phyloP scores from a whole-genome alignment of 2,797 vertebrate species.

The Crypturellus tataupa region DNA sequence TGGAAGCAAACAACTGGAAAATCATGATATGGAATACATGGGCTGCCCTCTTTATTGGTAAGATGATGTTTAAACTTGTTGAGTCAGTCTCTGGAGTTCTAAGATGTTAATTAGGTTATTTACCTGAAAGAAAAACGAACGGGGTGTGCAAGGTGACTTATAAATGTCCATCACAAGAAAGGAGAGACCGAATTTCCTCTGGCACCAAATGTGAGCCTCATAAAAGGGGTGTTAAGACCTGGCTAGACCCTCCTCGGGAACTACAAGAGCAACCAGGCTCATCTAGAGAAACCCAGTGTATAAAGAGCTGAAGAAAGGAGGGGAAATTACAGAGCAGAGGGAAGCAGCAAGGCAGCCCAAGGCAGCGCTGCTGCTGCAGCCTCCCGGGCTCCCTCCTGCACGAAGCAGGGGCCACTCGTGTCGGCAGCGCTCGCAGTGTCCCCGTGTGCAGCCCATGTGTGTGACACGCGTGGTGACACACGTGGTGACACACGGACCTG shows the following conservation, averaged over 20 bases:
- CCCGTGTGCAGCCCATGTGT: rapidly evolving
- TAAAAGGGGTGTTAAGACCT: background rate
- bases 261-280: background rate
- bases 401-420: rapidly evolving
- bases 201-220: rapidly evolving
- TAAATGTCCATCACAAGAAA: background rate
- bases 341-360: background rate
- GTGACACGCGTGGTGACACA: background rate
- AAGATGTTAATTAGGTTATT: conserved; percentile 34
- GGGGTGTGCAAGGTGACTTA: background rate
- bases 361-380: rapidly evolving
- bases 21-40: background rate
- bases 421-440: rapidly evolving
- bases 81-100: no score
- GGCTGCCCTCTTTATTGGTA: background rate
- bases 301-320: rapidly evolving
- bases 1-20: conserved; percentile 1
- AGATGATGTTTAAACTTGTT: conserved; percentile 7
- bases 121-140: background rate
- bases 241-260: no score
- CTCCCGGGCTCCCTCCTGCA: rapidly evolving
- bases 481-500: background rate
- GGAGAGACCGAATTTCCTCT: background rate
- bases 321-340: rapidly evolving
- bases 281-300: rapidly evolving